Base-by-base conservation (phyloP, 2,888 invertebrate genomes). In the Melinaea menophilus region DNA sequence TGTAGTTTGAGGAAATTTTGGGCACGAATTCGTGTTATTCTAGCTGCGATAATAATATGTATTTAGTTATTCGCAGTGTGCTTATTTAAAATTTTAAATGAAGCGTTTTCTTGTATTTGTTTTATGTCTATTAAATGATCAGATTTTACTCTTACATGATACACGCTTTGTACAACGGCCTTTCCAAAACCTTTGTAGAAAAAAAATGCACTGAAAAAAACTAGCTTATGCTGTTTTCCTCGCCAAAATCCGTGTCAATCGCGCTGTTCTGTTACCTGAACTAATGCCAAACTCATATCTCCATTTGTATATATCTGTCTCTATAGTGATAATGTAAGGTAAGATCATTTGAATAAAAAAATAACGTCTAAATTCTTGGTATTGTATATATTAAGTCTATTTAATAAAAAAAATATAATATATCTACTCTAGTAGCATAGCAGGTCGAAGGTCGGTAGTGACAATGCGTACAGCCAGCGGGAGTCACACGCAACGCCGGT, bases 401-500 rank as follows among this genome's bases (percentile, higher is more conserved):
- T 22, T 22, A 22, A 22, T 22, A 1, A 22, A 22, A 1, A 22
- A 22, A 22, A 22, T 22, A 22, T 22, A 22, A 1, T 22, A 22
- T 22, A 22, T 65, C 58, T 60, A 62, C 60, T 22, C 5, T 31
- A 51, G 9, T 51, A 51, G 7, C 12, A 47, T 62, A 55, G 48
- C 57, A 58, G 59, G 62, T 60, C 57, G 73, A 77, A 71, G 70
- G 71, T 71, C 61, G 70, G 70, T 73, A 76, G 75, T 75, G 79
- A 80, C 79, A 77, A 76, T 75, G 54, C 57, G 63, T 63, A 56
- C 46, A 63, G 65, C 62, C 70, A 71, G 68, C 55, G 69, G 70
- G 66, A 65, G 69, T 73, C 71, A 72, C 78, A 79, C 80, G 80
- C 81, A 78, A 78, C 70, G 71, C 71, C 73, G 69, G 75, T 75